Conservation (phyloP, 1,140 invertebrate genomes). For the Amyelois transitella region DNA sequence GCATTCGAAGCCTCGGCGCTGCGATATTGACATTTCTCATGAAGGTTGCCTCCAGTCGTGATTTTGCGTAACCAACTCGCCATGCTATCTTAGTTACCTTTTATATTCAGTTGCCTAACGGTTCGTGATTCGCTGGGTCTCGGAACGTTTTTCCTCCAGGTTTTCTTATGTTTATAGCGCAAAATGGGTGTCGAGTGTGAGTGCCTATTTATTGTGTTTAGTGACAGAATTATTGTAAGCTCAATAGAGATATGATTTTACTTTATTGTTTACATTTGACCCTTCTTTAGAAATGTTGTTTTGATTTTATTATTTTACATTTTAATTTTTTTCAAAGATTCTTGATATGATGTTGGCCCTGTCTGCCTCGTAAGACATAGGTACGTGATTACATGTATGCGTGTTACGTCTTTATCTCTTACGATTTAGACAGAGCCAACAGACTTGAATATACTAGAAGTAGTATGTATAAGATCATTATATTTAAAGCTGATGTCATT, state of each 20-base stretch:
- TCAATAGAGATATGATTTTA: no score
- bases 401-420: no score
- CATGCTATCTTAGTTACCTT: slow-evolving; percentile 33
- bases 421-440: no score
- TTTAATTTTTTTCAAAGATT: no score
- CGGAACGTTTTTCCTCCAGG: slow-evolving; percentile 9
- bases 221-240: not conserved
- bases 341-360: no score
- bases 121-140: slow-evolving; percentile 12
- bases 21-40: slow-evolving; percentile 66
- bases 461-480: no score
- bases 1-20: slow-evolving; percentile 42
- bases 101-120: slow-evolving; percentile 33
- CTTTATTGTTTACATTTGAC: no score
- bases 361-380: no score
- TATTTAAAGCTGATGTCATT: not conserved
- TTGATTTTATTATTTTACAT: no score
- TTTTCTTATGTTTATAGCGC: slow-evolving; percentile 3
- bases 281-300: no score
- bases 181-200: slow-evolving; percentile 55
- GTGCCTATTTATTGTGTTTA: slow-evolving; percentile 5
- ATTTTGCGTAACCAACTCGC: slow-evolving; percentile 65
- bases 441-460: no score
- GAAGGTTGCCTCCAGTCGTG: slow-evolving; percentile 61
- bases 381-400: no score